Evolutionary conservation across 2,113 vertebrate genomes (phyloP), one percentile per base, ranked within the genome.

Genomic region (Casuarius casuarius): DNA sequence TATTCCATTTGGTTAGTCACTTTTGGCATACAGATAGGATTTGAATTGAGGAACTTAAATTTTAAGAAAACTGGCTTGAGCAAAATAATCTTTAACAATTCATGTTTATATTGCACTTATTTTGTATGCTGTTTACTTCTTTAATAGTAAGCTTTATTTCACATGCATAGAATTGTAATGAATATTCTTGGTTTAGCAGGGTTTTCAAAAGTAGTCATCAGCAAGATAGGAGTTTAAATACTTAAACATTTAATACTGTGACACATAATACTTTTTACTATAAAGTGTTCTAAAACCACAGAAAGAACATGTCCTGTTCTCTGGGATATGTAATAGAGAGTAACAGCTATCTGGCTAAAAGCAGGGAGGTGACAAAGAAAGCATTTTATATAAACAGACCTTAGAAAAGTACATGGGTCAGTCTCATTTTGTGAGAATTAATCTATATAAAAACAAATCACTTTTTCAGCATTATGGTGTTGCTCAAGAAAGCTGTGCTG

Each of bases 1-100:
- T 95, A 95, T 95, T 97, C 90, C 61, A 92, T 96, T 81, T 96
- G 89, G 81, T 95, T 96, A 96, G 56, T 91, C 44, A 31, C 72
- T 79, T 77, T 88, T 90, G 95, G 83, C 73, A 71, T 62, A 94
- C 48, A 87, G 61, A 73, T 66, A 74, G 63, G 40, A 95, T 93
- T 94, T 95, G 86, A 93, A 92, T 75, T 74, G 63, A 48, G 17
- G 71, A 46, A 84, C 25, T 9, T 92, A 29, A 71, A 88, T 33
- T 94, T 94, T 95, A 92, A 84, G 74, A 94, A 96, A 95, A 93
- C 70, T 16, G 49, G 62, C 33, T 92, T 74, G 78, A 67, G 73
- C 29, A 82, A 70, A 90, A 44, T 63, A 35, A 85, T 59, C 23
- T 61, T 88, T 59, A 79, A 73, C 92, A 94, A 91, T 82, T 83